Conservation (phyloP, 92 coral and sea anemone species). For the Meandrina meandrites region DNA sequence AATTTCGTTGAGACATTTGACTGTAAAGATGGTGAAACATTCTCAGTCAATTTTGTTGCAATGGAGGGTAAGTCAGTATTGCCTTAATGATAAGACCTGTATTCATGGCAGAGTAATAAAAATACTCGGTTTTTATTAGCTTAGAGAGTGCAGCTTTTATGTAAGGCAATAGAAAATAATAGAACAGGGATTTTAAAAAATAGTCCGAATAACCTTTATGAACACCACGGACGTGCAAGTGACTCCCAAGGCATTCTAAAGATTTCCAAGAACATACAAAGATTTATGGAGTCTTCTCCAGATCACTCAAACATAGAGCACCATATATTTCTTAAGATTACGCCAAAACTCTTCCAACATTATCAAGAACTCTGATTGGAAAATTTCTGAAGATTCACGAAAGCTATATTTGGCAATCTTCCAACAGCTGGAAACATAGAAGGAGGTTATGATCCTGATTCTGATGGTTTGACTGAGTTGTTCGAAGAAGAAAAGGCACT, state of each 20-base stretch:
- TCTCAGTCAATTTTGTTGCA: conserved; percentile 65
- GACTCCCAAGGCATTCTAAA: not conserved
- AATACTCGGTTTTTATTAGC: too few relatives aligned
- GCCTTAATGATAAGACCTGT: too few relatives aligned
- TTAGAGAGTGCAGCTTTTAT: too few relatives aligned
- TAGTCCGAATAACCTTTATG: not conserved
- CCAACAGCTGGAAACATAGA: conserved; percentile 11
- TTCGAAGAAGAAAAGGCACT: not conserved
- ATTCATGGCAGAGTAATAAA: too few relatives aligned
- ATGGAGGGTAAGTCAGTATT: conserved; percentile 65
- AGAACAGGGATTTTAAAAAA: not conserved
- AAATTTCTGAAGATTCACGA: not conserved
- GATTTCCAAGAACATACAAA: not conserved
- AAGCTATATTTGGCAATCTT: too few relatives aligned
- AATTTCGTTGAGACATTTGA: conserved; percentile 77
- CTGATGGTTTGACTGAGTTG: conserved; percentile 27
- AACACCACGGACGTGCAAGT: not conserved
- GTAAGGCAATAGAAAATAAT: too few relatives aligned
- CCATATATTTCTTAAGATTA: not conserved
- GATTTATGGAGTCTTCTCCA: too few relatives aligned
- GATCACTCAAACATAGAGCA: not conserved
- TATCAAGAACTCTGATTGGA: not conserved
- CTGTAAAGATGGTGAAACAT: conserved; percentile 50
- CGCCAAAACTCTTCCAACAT: not conserved
- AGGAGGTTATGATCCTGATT: conserved; percentile 58